phyloP scores from a whole-genome alignment of 2,797 vertebrate species.

The Selene dorsalis region DNA sequence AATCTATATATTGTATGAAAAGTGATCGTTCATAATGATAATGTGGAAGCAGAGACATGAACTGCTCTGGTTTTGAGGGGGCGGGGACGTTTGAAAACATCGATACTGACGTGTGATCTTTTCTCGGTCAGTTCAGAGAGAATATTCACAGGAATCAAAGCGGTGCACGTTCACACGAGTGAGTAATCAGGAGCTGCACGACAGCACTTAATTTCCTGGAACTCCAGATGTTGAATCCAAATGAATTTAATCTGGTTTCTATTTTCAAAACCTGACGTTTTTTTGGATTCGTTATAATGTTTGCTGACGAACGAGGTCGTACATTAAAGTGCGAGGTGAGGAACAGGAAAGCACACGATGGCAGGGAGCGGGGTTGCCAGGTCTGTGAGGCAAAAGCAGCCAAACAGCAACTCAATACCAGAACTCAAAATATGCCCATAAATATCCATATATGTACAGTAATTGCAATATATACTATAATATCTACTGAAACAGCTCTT shows the following conservation, averaged over 20 bases:
- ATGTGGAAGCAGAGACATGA: background rate
- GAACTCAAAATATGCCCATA: too few species aligned
- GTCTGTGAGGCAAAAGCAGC: too few species aligned
- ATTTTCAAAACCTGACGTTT: background rate
- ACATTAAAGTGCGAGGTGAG: background rate
- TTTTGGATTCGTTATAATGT: too few species aligned
- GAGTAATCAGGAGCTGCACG: background rate
- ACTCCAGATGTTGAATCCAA: background rate
- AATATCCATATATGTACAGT: too few species aligned
- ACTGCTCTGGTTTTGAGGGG: background rate
- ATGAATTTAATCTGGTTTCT: background rate
- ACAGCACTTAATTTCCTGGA: background rate
- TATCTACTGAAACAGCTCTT: too few species aligned
- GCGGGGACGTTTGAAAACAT: too few species aligned
- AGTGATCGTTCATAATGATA: background rate
- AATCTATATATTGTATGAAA: constrained; percentile 1
- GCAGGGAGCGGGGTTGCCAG: too few species aligned
- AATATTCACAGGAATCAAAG: background rate
- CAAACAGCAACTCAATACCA: too few species aligned
- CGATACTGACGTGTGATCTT: too few species aligned
- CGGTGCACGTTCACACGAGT: background rate
- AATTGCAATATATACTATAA: too few species aligned
- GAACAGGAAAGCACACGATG: too few species aligned
- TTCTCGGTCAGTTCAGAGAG: too few species aligned
- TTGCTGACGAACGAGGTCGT: background rate